phyloP scores from a whole-genome alignment of 2,797 vertebrate species.

The Heliangelus exortis region DNA sequence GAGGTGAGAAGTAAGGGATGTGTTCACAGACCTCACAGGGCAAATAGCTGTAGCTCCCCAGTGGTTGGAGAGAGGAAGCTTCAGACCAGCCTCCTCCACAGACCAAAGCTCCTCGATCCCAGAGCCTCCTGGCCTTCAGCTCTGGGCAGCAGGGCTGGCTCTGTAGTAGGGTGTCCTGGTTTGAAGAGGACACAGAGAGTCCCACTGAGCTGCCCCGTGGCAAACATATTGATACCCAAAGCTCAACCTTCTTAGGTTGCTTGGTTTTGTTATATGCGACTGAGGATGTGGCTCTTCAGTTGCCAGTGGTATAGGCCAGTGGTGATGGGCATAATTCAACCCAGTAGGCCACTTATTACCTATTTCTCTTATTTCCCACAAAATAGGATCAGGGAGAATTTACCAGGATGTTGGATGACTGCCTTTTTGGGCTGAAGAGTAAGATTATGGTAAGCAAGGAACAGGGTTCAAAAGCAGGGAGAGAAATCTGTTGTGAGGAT shows the following conservation, averaged over 20 bases:
- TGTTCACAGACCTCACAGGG: background rate
- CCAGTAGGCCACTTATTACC: background rate
- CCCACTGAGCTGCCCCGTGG: background rate
- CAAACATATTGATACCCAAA: background rate
- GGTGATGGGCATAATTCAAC: background rate
- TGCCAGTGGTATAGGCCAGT: background rate
- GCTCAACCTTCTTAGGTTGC: background rate
- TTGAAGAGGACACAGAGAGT: too few species aligned
- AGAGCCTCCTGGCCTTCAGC: background rate
- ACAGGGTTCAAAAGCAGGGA: background rate
- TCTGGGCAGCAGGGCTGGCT: background rate
- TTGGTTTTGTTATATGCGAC: background rate
- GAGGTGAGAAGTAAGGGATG: background rate
- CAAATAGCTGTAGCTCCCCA: background rate
- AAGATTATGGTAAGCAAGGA: background rate
- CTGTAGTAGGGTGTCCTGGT: too few species aligned
- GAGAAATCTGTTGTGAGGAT: background rate
- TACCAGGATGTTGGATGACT: background rate
- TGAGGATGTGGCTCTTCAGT: background rate
- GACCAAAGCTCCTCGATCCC: background rate
- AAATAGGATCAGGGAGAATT: background rate
- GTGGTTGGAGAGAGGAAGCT: background rate
- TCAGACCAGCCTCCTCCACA: background rate
- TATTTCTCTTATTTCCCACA: background rate
- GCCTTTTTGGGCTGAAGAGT: background rate